Percentiles rank a stretch among this genome's conserved stretches.
Evolutionary conservation across 2,888 invertebrate species (phyloP).

Genomic region (Laothoe populi): DNA sequence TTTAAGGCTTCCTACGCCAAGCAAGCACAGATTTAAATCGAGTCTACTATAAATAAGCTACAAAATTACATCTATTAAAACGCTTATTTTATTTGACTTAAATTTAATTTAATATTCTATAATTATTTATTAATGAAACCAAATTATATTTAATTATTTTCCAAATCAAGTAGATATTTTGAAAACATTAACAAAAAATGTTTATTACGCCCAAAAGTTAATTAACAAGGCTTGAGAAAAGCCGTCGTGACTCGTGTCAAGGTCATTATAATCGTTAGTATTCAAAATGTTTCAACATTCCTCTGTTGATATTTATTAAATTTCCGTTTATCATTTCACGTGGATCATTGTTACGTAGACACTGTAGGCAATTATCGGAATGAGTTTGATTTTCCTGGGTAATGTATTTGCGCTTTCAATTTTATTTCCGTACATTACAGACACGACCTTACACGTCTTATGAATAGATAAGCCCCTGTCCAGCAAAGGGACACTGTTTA

Average conservation of each 20-base stretch:
- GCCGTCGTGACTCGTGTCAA: constrained; percentile 1
- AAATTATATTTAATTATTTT: background rate
- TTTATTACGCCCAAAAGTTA: background rate
- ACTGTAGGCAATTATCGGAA: background rate
- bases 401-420: background rate
- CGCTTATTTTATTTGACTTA: background rate
- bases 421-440: background rate
- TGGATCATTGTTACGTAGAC: background rate
- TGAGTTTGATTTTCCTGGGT: too few species aligned
- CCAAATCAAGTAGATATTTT: background rate
- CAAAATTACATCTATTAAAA: background rate
- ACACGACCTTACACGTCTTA: too few species aligned
- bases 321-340: background rate
- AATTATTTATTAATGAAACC: background rate
- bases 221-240: constrained; percentile 7
- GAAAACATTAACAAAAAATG: background rate
- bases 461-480: too few species aligned
- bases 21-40: too few species aligned
- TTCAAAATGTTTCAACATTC: background rate
- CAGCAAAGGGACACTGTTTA: too few species aligned
- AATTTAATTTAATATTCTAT: background rate
- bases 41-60: too few species aligned
- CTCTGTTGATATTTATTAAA: constrained; percentile 19
- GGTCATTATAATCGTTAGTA: constrained; percentile 8
- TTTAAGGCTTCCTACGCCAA: too few species aligned